Evolutionary conservation across 2,113 vertebrate genomes (phyloP), one percentile per base, ranked within the genome.

Genomic region (Ascaphus truei): DNA sequence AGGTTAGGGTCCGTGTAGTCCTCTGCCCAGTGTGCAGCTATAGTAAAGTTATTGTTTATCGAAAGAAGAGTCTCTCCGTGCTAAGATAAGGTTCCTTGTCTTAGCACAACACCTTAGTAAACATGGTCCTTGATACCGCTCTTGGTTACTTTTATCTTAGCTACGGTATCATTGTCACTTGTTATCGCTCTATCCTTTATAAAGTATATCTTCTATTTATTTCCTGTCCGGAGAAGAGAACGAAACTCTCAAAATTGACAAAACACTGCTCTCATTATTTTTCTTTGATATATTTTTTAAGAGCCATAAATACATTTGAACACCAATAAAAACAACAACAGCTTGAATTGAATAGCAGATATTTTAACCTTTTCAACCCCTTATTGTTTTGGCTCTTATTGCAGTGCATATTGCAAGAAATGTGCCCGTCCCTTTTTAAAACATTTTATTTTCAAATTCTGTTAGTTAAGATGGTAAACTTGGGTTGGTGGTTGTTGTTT

Each of bases 361-460:
- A 23, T 50, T 22, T 50, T 50, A 50, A 50, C 18, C 47, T 50
- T 50, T 50, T 50, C 47, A 50, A 26, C 22, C 6, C 64, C 39
- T 20, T 57, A 72, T 76, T 33, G 12, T 10, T 68, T 30, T 67
- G 11, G 66, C 53, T 67, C n/a, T n/a, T n/a, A 10, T 50, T 22
- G 22, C 47, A 23, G 47, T 41, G n/a, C n/a, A n/a, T n/a, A n/a
- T n/a, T n/a, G n/a, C 47, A 50, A 23, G 22, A 50, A 50, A 25
- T 11, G 7, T 22, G 3, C 9, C 11, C 8, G 8, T 50, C 22
- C 13, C 18, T 50, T 18, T 7, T 18, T 23, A 25, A 7, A 23
- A 22, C 22, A 25, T 23, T 50, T 10, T 23, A 50, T 23, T 2
- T 50, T 50, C 9, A 15, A 41, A 41, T 41, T 50, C 22, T 25